phyloP scores from a whole-genome alignment of 2,113 vertebrate genomes.

The Syngnathus floridae region DNA sequence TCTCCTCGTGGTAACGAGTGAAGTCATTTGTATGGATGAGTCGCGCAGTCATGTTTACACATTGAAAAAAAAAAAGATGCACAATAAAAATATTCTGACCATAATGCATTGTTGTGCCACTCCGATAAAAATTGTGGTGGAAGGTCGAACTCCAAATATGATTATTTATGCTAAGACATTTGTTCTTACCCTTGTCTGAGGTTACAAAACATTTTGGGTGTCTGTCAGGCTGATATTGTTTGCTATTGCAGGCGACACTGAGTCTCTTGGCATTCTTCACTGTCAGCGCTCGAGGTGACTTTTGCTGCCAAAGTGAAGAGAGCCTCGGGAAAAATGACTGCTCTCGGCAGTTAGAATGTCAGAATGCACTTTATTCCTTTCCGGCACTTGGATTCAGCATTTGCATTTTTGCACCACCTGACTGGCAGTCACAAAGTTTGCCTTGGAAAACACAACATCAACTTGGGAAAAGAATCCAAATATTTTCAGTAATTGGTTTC shows the following conservation, averaged over 20 bases:
- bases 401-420: conserved; percentile 28
- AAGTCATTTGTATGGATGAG: not conserved
- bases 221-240: conserved; percentile 41
- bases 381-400: conserved; percentile 24
- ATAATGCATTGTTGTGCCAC: not conserved
- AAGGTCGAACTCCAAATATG: not conserved
- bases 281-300: conserved; percentile 48
- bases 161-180: not conserved
- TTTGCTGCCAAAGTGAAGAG: conserved; percentile 44
- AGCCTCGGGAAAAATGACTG: conserved; percentile 35
- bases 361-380: conserved; percentile 37
- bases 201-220: not conserved
- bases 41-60: not conserved
- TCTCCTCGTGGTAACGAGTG: not conserved
- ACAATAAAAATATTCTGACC: not conserved
- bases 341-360: conserved; percentile 44
- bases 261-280: conserved; percentile 47
- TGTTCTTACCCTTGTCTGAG: not conserved
- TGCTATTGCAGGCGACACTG: conserved; percentile 16
- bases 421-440: conserved; percentile 26
- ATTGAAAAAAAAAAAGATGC: not conserved
- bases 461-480: not conserved
- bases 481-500: not conserved
- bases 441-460: not conserved
- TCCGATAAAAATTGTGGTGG: not conserved